These are phyloP conservation scores for Vultur gryphus DNA, from an alignment of 2,797 vertebrate genomes.

Conservation along the genomic window DNA sequence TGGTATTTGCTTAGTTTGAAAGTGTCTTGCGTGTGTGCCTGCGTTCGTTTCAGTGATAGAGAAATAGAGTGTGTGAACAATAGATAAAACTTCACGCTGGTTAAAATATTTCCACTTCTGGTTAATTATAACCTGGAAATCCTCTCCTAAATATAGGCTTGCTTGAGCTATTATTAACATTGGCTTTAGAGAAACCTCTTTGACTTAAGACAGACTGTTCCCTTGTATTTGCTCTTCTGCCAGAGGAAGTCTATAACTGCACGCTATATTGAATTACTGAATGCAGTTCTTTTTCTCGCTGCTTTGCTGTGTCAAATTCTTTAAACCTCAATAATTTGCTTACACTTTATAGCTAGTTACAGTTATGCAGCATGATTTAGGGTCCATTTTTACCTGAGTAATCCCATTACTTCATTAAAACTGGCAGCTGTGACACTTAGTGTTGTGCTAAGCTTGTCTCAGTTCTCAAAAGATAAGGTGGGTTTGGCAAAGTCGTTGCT, in stretches of 20 bases:
- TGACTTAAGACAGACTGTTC: neutral
- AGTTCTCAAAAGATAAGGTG: neutral
- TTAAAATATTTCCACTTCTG: constrained; percentile 29
- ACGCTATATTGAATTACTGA: neutral
- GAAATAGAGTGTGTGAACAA: neutral
- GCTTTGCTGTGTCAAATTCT: neutral
- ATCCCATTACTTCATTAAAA: neutral
- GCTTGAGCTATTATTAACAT: neutral
- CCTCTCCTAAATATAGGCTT: constrained; percentile 2
- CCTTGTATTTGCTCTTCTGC: neutral
- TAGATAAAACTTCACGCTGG: neutral
- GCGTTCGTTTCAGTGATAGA: neutral
- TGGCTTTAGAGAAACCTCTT: neutral
- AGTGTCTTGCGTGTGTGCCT: neutral
- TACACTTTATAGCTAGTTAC: neutral
- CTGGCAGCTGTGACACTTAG: neutral
- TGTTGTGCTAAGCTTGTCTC: neutral
- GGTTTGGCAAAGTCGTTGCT: neutral
- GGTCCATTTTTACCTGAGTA: neutral
- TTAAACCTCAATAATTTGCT: neutral
- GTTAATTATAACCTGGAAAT: constrained; percentile 41
- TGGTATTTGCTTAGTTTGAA: neutral
- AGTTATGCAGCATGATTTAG: neutral
- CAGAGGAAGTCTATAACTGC: neutral
- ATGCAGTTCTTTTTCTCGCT: neutral